Evolutionary conservation across 2,797 vertebrate genomes (phyloP), one percentile per base, ranked within the genome.

Genomic region (Aulostomus chinensis): DNA sequence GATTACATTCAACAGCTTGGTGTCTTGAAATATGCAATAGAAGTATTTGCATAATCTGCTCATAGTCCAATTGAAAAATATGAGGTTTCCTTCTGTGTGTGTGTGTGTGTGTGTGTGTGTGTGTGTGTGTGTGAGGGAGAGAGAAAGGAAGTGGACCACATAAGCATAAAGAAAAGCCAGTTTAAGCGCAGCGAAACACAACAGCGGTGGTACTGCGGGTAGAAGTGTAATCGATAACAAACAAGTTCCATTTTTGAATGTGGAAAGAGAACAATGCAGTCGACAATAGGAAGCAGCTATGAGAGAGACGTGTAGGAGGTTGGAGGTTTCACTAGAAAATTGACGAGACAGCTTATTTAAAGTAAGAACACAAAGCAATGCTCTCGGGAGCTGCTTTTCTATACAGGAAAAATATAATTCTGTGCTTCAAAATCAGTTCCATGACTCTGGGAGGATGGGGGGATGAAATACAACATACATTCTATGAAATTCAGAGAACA

Each of bases 321-420:
- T 14, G 16, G 46, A 56, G 56, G 38, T 71, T 70, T 61, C 1
- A 12, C 33, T 62, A 64, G 68, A 74, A 72, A 65, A 57, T 41
- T 17, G 1, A 28, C n/a, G 3, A 73, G 47, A 57, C 57, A 36
- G 45, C 48, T 67, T 46, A 67, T 74, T 71, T 55, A 58, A 61
- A 64, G 51, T 22, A 41, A 51, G 55, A 69, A 57, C 47, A 64
- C 14, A 15, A 64, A 34, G 46, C 16, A 4, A 10, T 28, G 39
- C 76, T 65, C 56, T 2, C 51, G 76, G 74, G 69, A 80, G 16
- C 29, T 4, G 25, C 16, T 55, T 72, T 48, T 35, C 39, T 55
- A 29, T 10, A 5, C 38, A 52, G 24, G 42, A 56, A 54, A 21
- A 36, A 29, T 38, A 31, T 42, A 45, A n/a, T n/a, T n/a, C n/a